A percentile compares a stretch with the other conserved stretches of the same genome.
Conservation (phyloP, 2,888 invertebrate genomes). For the Volucella inflata region DNA sequence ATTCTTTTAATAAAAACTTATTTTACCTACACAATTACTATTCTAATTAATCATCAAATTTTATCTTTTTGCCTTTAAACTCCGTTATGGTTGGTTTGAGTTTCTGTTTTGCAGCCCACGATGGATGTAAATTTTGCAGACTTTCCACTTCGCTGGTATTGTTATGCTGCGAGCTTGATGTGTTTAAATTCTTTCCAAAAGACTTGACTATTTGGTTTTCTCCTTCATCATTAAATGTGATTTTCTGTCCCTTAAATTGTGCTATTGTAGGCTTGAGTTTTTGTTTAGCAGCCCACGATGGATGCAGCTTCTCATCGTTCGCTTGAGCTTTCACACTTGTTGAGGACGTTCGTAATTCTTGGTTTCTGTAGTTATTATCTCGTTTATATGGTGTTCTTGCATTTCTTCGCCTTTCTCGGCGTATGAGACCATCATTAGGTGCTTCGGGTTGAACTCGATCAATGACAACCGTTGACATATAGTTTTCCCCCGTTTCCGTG, state of each 20-base stretch:
- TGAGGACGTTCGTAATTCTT: constrained; percentile 7
- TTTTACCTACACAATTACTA: neutral
- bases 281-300: constrained; percentile 76
- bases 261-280: constrained; percentile 64
- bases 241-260: constrained; percentile 72
- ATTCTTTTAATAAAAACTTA: neutral
- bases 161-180: constrained; percentile 3
- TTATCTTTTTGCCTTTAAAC: constrained; percentile 81
- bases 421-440: constrained; percentile 64
- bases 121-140: constrained; percentile 79
- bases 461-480: constrained; percentile 80
- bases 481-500: constrained; percentile 81
- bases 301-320: constrained; percentile 61
- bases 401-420: constrained; percentile 63
- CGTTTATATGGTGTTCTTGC: constrained; percentile 41
- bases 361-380: constrained; percentile 22
- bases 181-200: neutral
- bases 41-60: constrained; percentile 78
- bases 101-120: constrained; percentile 82
- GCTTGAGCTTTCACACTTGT: neutral
- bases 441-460: constrained; percentile 62
- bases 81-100: constrained; percentile 79
- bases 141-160: neutral
- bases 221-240: constrained; percentile 63
- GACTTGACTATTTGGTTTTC: constrained; percentile 8